Evolutionary conservation across 2,113 vertebrate species (phyloP).

Genomic region (Oceanodroma tethys): DNA sequence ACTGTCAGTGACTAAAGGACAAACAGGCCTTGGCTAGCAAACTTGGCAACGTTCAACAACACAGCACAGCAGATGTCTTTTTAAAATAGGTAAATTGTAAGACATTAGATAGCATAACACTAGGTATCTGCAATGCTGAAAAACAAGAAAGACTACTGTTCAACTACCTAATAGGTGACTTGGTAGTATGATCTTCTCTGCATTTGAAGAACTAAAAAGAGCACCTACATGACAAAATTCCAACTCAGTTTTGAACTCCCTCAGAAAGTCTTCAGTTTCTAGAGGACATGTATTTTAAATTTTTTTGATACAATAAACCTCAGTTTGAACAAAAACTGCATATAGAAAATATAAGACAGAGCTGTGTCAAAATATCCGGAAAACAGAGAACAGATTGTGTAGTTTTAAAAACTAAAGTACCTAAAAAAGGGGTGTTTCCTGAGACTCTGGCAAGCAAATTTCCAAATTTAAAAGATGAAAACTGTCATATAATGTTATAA

Average conservation of each 20-base stretch:
- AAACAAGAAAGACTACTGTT: neutral
- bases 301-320: neutral
- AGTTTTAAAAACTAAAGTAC: neutral
- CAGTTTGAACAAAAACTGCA: neutral
- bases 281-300: neutral
- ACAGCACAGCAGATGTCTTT: slow-evolving; percentile 41
- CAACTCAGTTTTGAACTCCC: neutral
- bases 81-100: slow-evolving; percentile 26
- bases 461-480: neutral
- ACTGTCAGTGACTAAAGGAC: slow-evolving; percentile 27
- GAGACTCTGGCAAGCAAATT: too few species aligned
- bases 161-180: neutral
- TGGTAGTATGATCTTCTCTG: neutral
- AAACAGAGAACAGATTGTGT: neutral
- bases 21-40: slow-evolving; percentile 9
- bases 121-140: neutral
- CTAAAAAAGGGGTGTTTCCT: too few species aligned
- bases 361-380: neutral
- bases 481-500: neutral
- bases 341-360: neutral
- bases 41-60: neutral
- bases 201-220: neutral
- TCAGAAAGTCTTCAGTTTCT: neutral
- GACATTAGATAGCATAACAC: neutral
- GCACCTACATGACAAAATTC: neutral